Conservation (phyloP, 2,888 invertebrate genomes). For the Leucania comma region DNA sequence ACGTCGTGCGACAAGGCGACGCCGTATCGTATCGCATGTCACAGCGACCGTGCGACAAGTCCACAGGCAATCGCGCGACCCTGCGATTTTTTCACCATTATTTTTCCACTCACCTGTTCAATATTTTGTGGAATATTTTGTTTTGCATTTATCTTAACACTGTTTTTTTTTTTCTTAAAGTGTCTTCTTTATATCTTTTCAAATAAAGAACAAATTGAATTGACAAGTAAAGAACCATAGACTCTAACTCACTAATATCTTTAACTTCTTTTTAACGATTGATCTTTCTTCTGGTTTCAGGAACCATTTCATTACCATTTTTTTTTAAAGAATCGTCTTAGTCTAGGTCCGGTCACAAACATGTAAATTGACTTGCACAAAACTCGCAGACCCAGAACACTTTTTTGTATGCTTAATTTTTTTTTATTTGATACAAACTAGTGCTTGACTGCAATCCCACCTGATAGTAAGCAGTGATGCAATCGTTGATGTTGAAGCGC, state of each 20-base stretch:
- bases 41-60: constrained; percentile 44
- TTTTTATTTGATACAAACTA: no score
- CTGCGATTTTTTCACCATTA: constrained; percentile 55
- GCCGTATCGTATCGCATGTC: constrained; percentile 61
- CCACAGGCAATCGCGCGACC: constrained; percentile 52
- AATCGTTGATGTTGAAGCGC: no score
- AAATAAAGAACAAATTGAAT: neutral
- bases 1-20: constrained; percentile 56
- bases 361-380: no score
- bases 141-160: neutral
- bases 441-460: no score
- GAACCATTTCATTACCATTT: no score
- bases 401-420: no score
- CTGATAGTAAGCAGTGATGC: no score
- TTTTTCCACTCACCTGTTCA: constrained; percentile 53
- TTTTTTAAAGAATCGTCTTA: neutral
- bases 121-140: constrained; percentile 25
- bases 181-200: neutral
- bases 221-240: neutral
- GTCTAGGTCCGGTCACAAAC: no score
- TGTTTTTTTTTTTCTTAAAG: neutral
- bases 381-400: no score
- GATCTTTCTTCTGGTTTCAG: neutral
- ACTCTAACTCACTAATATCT: neutral
- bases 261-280: neutral